Conservation (phyloP, 2,797 vertebrate species). For the Tapirus indicus region DNA sequence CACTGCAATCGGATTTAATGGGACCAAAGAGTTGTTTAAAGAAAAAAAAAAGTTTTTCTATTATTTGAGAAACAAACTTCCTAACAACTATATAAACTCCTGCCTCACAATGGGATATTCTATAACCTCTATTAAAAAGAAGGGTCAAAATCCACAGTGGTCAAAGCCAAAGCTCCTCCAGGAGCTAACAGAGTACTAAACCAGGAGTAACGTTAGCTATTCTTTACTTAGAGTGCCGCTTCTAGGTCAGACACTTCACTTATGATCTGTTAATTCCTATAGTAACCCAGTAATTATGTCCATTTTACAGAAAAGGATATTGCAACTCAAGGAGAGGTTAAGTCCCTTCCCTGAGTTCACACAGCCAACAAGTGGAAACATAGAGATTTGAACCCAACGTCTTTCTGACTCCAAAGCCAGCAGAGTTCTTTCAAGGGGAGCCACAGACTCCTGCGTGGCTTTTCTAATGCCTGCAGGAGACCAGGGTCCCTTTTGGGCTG, state of each 20-base stretch:
- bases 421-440: background rate
- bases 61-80: slow-evolving; percentile 47
- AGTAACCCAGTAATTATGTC: background rate
- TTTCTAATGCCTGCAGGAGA: background rate
- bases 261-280: background rate
- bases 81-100: background rate
- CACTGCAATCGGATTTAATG: background rate
- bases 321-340: background rate
- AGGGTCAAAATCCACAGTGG: background rate
- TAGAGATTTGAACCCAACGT: background rate
- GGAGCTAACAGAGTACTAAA: background rate
- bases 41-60: background rate
- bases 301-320: background rate
- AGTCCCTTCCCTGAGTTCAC: background rate
- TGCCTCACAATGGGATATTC: background rate
- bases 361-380: background rate
- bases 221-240: background rate
- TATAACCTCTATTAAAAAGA: background rate
- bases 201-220: background rate
- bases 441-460: background rate
- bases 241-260: background rate
- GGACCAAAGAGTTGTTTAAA: background rate
- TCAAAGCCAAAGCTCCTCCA: background rate
- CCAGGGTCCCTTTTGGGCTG: background rate
- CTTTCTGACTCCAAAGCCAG: background rate